phyloP scores from a whole-genome alignment of 2,888 invertebrate genomes.

The Acanthopleura granulata region DNA sequence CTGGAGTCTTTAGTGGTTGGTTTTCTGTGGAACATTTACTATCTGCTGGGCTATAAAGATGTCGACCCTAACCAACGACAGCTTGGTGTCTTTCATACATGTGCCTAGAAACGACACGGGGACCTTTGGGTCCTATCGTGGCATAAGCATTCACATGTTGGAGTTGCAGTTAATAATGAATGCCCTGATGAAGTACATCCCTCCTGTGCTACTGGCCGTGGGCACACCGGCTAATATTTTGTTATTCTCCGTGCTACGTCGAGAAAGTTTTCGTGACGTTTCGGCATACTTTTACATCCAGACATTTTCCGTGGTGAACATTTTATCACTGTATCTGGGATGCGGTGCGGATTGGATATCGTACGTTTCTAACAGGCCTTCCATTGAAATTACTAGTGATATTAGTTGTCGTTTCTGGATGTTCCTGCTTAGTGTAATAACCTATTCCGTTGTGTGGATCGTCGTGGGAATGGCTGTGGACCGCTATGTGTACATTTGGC shows the following conservation, averaged over 20 bases:
- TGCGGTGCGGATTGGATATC: conserved; percentile 32
- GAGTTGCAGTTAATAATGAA: background rate
- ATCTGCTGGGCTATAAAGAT: too few relatives aligned
- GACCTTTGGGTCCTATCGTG: background rate
- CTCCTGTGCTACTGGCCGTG: background rate
- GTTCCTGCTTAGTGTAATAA: conserved; percentile 26
- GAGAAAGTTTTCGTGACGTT: conserved; percentile 15
- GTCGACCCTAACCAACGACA: too few relatives aligned
- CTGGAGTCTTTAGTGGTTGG: too few relatives aligned
- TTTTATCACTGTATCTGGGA: conserved; percentile 27
- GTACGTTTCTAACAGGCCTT: conserved; percentile 19
- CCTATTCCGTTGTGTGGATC: conserved; percentile 27
- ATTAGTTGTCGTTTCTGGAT: conserved; percentile 31
- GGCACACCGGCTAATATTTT: conserved; percentile 4
- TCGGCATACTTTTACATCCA: conserved; percentile 29
- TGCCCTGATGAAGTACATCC: conserved; percentile 5
- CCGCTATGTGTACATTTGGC: conserved; percentile 25
- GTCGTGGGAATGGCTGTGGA: conserved; percentile 31
- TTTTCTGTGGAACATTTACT: too few relatives aligned
- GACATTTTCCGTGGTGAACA: conserved; percentile 25
- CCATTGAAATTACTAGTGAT: conserved; percentile 28
- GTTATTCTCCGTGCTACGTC: background rate
- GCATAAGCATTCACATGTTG: background rate
- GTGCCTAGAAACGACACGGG: background rate
- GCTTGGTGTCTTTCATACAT: background rate